Conservation (phyloP, 2,113 vertebrate genomes). For the Reinhardtius hippoglossoides region DNA sequence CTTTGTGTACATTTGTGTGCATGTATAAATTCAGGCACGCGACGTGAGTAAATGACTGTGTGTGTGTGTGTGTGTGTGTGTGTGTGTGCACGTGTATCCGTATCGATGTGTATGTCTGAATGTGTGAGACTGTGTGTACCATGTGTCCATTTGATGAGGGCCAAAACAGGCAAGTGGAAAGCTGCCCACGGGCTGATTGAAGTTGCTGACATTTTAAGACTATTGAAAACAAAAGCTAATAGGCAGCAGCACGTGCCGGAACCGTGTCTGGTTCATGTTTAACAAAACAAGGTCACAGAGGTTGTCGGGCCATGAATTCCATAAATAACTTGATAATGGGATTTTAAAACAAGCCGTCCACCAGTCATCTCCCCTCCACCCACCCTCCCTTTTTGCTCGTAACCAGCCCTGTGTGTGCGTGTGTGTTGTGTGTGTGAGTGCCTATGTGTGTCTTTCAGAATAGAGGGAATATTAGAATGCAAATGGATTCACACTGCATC, state of each 20-base stretch:
- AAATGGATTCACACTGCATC: constrained; percentile 98
- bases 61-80: constrained; percentile 5
- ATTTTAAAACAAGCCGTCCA: constrained; percentile 98
- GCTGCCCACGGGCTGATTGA: constrained; percentile 90
- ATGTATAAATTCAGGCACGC: no score
- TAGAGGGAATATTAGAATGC: constrained; percentile 96
- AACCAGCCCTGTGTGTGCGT: constrained; percentile 45
- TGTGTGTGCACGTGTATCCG: constrained; percentile 2
- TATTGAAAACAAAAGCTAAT: constrained; percentile 95
- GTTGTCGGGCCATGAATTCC: constrained; percentile 95
- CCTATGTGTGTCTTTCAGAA: constrained; percentile 87
- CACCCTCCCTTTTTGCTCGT: constrained; percentile 60
- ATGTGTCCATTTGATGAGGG: constrained; percentile 64
- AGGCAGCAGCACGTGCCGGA: constrained; percentile 88
- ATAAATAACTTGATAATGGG: constrained; percentile 99
- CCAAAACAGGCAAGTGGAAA: constrained; percentile 72
- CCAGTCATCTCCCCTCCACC: constrained; percentile 79
- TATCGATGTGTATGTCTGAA: neutral
- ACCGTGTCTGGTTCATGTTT: constrained; percentile 99
- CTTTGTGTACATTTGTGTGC: neutral
- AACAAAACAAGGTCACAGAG: constrained; percentile 98
- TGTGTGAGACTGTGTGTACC: constrained; percentile 30
- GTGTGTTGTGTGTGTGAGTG: constrained; percentile 51
- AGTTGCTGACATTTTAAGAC: constrained; percentile 96
- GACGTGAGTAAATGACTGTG: no score